These are phyloP conservation scores for Caenorhabditis macrosperma DNA, from an alignment of 2,888 invertebrate genomes.

Conservation along the genomic window DNA sequence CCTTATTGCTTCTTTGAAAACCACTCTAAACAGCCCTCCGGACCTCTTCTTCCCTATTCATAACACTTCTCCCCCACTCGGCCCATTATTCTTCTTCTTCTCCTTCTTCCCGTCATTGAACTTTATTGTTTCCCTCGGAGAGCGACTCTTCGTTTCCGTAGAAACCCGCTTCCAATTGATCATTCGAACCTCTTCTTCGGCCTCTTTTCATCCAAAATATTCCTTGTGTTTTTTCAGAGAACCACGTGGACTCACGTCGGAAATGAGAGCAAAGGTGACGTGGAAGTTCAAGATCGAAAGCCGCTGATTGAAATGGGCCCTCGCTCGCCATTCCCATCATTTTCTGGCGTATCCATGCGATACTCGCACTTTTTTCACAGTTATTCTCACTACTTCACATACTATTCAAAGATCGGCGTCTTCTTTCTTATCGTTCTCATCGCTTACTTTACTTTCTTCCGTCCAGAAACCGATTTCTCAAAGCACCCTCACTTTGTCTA, in stretches of 20 bases:
- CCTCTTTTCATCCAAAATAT: neutral
- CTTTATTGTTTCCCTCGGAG: neutral
- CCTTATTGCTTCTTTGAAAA: slow-evolving; percentile 1
- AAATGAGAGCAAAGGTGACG: slow-evolving; percentile 16
- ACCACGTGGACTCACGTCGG: neutral
- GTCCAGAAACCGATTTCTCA: slow-evolving; percentile 6
- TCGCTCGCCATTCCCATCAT: neutral
- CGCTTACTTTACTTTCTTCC: slow-evolving; percentile 4
- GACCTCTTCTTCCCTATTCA: slow-evolving; percentile 8
- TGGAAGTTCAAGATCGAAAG: slow-evolving; percentile 18
- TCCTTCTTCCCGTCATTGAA: slow-evolving; percentile 2
- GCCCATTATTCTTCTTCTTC: too few species aligned
- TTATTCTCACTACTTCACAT: slow-evolving; percentile 49
- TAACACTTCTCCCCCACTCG: slow-evolving; percentile 11
- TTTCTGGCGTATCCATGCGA: neutral
- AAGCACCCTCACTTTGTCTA: slow-evolving; percentile 50
- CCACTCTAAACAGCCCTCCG: neutral
- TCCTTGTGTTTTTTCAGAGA: slow-evolving; percentile 3
- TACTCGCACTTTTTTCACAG: slow-evolving; percentile 12
- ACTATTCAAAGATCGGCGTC: slow-evolving; percentile 12
- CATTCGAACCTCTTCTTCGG: slow-evolving; percentile 27
- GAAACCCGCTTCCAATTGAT: slow-evolving; percentile 15
- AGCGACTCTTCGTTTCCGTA: slow-evolving; percentile 7
- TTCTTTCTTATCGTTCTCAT: slow-evolving; percentile 4
- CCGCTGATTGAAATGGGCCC: neutral